These are phyloP conservation scores for Tachysurus vachellii DNA, from an alignment of 2,113 vertebrate species.

Conservation along the genomic window DNA sequence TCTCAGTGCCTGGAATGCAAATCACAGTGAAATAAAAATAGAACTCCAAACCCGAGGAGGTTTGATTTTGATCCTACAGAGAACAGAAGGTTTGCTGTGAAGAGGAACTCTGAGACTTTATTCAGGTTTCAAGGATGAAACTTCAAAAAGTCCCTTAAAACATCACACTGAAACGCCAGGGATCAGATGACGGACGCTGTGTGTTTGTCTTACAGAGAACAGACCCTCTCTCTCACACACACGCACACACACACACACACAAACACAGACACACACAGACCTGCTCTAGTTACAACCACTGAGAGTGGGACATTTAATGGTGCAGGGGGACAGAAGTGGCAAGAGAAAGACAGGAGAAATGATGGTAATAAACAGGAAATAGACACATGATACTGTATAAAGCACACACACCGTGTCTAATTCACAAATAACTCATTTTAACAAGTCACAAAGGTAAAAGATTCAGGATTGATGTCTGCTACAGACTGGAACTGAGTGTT, in stretches of 20 bases:
- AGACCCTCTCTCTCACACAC: not conserved
- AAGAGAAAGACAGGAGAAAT: not conserved
- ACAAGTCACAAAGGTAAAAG: not conserved
- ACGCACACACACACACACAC: not conserved
- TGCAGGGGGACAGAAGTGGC: not conserved
- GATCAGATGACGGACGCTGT: constrained; percentile 24
- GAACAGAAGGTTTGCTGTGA: not conserved
- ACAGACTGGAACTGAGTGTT: not conserved
- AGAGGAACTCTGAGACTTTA: not conserved
- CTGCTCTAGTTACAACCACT: constrained; percentile 8
- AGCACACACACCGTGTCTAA: not conserved
- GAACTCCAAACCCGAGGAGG: not conserved
- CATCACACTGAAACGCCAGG: constrained; percentile 33
- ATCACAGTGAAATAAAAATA: constrained; percentile 7
- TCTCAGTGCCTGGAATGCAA: constrained; percentile 18
- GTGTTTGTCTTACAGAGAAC: not conserved
- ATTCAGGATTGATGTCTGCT: not conserved
- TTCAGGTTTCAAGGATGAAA: constrained; percentile 21
- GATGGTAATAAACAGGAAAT: not conserved
- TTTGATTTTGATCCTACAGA: not conserved
- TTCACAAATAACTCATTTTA: not conserved
- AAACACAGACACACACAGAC: not conserved
- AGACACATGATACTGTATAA: not conserved
- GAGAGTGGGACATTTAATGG: not conserved
- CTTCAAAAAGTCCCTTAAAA: constrained; percentile 41